Evolutionary conservation across 2,797 vertebrate species (phyloP), one percentile per base, ranked within the genome.

Genomic region (Channa striata): DNA sequence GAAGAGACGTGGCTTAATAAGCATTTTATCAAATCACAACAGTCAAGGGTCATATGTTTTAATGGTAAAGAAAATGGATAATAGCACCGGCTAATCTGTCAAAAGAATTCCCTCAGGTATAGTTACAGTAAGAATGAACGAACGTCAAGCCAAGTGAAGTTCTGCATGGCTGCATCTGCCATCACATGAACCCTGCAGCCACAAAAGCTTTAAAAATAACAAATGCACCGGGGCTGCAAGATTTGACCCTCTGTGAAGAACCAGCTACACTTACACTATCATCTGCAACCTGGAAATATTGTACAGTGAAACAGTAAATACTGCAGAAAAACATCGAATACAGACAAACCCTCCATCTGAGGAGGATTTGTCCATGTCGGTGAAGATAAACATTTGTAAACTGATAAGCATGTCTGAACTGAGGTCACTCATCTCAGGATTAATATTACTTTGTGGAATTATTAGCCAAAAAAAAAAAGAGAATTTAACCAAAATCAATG

Each of bases 141-240:
- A 78, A 80, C 85, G 83, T 86, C 61, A 34, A 71, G 74, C 81
- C 81, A 88, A 80, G 61, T 68, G 65, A 72, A 77, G 74, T 80
- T 83, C 82, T 83, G 87, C 83, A 63, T 76, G 83, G 80, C 72
- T 83, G 75, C 78, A 46, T 82, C 77, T 74, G 84, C 72, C 25
- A 76, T 80, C 68, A 71, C 68, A 77, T 57, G 42, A 39, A 25
- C 39, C 83, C 82, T 58, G 71, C 57, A 81, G 87, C 79, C 78
- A 78, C 71, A 21, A 47, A 57, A 80, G 82, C 84, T 81, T 82
- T 77, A 78, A 78, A 85, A 88, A 86, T 75, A 89, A 85, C 77
- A 82, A 59, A 74, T 20, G 64, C 20, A 51, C 14, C 33, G 20
- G 37, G 48, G 16, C 14, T 43, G 57, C 37, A 12, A 3, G 37